These are phyloP conservation scores for Batillaria attramentaria DNA, from an alignment of 1,140 invertebrate genomes.

Conservation along the genomic window DNA sequence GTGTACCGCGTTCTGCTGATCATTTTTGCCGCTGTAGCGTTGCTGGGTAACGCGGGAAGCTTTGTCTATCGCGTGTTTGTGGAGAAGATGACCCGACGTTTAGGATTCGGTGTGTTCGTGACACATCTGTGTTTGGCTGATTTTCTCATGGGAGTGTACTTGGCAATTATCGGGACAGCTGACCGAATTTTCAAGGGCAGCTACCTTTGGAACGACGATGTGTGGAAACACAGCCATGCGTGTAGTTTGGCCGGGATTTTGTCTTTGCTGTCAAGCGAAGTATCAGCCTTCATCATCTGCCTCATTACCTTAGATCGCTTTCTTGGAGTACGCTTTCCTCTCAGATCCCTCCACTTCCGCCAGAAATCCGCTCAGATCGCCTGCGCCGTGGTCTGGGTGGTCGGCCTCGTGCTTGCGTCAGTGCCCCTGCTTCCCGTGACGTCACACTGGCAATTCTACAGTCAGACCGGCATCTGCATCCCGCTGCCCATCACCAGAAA, in stretches of 20 bases:
- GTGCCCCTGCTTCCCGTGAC: constrained; percentile 22
- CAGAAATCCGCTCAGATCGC: constrained; percentile 1
- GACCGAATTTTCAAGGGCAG: constrained; percentile 48
- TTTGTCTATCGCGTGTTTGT: constrained; percentile 27
- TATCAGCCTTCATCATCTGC: too few species aligned
- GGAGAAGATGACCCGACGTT: neutral
- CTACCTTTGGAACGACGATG: constrained; percentile 13
- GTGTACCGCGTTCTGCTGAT: constrained; percentile 37
- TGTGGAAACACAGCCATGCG: constrained; percentile 17
- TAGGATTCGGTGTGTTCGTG: constrained; percentile 43
- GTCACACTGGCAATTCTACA: too few species aligned
- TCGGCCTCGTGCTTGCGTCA: constrained; percentile 4
- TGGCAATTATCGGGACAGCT: constrained; percentile 27
- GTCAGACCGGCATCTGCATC: too few species aligned
- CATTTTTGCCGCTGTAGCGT: constrained; percentile 38
- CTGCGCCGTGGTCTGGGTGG: constrained; percentile 4
- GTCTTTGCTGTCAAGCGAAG: constrained; percentile 32
- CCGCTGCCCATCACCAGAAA: too few species aligned
- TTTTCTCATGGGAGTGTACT: constrained; percentile 28
- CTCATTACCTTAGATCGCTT: constrained; percentile 34
- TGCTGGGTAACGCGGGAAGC: constrained; percentile 44
- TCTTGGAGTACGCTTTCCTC: neutral
- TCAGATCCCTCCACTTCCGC: neutral
- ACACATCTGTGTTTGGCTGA: constrained; percentile 40
- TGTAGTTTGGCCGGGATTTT: constrained; percentile 26